Evolutionary conservation across 2,797 vertebrate species (phyloP).

Genomic region (Anguilla marmorata): DNA sequence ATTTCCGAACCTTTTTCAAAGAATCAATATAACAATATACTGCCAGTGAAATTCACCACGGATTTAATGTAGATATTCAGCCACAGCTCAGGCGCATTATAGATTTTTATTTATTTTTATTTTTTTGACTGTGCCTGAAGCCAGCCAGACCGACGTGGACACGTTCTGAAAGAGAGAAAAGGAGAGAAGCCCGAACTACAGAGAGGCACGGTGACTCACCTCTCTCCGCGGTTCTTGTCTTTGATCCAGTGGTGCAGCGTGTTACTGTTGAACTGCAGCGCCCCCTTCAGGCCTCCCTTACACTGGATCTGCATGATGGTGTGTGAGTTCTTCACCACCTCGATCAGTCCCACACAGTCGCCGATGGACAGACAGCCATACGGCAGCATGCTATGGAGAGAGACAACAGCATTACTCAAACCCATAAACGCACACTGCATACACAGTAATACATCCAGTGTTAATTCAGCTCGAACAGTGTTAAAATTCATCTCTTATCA

Average conservation of each 20-base stretch:
- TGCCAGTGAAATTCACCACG: neutral
- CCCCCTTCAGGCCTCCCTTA: conserved; percentile 82
- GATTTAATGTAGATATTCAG: neutral
- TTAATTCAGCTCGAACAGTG: no score
- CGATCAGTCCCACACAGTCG: conserved; percentile 82
- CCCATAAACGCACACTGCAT: neutral
- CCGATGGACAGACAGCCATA: conserved; percentile 83
- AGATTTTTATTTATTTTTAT: neutral
- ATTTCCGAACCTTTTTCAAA: neutral
- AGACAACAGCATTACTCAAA: neutral
- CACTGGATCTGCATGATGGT: conserved; percentile 89
- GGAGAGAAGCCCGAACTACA: neutral
- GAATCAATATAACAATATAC: neutral
- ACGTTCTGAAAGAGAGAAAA: neutral
- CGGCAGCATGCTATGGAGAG: conserved; percentile 74
- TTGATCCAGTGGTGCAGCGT: conserved; percentile 83
- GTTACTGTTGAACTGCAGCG: conserved; percentile 83
- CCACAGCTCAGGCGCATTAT: neutral
- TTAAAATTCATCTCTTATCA: no score
- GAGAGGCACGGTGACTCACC: conserved; percentile 61
- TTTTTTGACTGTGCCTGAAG: neutral
- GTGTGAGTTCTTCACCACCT: conserved; percentile 81
- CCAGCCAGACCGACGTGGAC: neutral
- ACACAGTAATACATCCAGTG: neutral
- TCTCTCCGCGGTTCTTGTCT: conserved; percentile 82